These are phyloP conservation scores for Calycopis cecrops DNA, from an alignment of 1,140 invertebrate species.

Conservation along the genomic window DNA sequence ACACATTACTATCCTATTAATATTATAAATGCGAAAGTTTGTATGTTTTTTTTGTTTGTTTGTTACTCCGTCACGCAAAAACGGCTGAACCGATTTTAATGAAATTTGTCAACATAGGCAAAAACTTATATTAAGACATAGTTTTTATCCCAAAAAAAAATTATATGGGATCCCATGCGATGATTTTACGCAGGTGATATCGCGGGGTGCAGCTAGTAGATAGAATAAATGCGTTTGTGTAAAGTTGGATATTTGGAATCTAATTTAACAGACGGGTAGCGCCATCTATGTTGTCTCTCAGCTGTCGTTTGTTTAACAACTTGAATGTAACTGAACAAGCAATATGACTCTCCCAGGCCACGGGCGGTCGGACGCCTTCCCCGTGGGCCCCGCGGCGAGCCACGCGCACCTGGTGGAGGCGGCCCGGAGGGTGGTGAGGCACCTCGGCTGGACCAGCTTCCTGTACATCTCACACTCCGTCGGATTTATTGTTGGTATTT, in stretches of 20 bases:
- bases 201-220: no score
- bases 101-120: no score
- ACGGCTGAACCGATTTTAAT: no score
- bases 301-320: neutral
- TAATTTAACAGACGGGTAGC: no score
- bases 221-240: neutral
- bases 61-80: no score
- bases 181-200: no score
- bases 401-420: slow-evolving; percentile 64
- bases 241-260: neutral
- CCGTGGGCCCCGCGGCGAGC: slow-evolving; percentile 31
- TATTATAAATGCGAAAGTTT: no score
- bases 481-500: slow-evolving; percentile 68
- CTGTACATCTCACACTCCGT: slow-evolving; percentile 78
- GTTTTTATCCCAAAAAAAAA: no score
- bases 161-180: no score
- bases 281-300: neutral
- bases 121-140: no score
- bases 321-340: neutral
- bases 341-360: slow-evolving; percentile 28
- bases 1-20: no score
- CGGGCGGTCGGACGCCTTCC: slow-evolving; percentile 79
- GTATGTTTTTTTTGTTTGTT: no score
- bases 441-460: slow-evolving; percentile 76
- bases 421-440: slow-evolving; percentile 72